Evolutionary conservation across 2,113 vertebrate genomes (phyloP).

Genomic region (Crotalus viridis): DNA sequence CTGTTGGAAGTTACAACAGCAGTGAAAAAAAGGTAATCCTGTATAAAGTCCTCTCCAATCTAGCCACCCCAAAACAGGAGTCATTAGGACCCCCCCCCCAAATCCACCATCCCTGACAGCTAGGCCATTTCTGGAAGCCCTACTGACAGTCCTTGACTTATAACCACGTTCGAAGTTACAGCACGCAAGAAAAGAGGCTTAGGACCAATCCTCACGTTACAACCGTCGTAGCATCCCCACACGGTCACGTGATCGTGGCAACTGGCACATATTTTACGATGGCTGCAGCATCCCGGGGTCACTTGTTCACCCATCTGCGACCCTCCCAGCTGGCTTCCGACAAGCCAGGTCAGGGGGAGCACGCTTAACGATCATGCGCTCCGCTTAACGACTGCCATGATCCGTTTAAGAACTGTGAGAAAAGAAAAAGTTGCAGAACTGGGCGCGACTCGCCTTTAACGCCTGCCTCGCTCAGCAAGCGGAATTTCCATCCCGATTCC

Average conservation of each 20-base stretch:
- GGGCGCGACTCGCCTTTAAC: neutral
- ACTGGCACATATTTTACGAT: neutral
- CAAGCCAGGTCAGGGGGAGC: too few relatives aligned
- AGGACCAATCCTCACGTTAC: neutral
- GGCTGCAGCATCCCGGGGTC: neutral
- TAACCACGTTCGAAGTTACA: neutral
- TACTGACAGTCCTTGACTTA: neutral
- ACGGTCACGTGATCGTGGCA: neutral
- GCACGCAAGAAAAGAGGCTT: neutral
- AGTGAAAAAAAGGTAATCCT: too few relatives aligned
- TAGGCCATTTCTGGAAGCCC: too few relatives aligned
- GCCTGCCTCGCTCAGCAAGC: neutral
- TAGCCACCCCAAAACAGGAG: too few relatives aligned
- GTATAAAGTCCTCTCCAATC: too few relatives aligned
- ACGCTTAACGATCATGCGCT: neutral
- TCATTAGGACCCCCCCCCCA: too few relatives aligned
- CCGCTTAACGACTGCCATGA: neutral
- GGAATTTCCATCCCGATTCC: neutral
- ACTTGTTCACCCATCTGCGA: fast-evolving
- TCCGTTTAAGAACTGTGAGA: too few relatives aligned
- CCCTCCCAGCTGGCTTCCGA: too few relatives aligned
- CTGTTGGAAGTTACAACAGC: too few relatives aligned
- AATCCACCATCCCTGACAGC: too few relatives aligned
- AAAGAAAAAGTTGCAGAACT: too few relatives aligned
- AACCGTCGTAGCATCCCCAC: neutral